These are phyloP conservation scores for Lasaia peninsularis DNA, from an alignment of 1,140 invertebrate species.

Conservation along the genomic window DNA sequence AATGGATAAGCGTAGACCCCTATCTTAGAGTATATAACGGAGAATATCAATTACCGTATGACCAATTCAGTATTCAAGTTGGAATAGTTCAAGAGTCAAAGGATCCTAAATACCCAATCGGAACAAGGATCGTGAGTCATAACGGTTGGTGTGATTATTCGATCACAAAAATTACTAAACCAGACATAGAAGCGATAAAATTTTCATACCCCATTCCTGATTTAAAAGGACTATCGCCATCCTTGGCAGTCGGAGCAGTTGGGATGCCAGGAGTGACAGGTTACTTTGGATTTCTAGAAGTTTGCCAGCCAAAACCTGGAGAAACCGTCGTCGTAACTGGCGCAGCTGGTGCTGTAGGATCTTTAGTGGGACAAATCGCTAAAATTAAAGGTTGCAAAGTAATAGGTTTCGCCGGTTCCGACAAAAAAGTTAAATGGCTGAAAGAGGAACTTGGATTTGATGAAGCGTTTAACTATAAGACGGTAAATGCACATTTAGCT, in stretches of 20 bases:
- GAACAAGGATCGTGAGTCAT: constrained; percentile 73
- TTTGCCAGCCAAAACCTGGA: constrained; percentile 83
- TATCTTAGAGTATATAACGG: constrained; percentile 61
- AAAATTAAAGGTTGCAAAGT: constrained; percentile 84
- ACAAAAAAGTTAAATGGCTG: constrained; percentile 85
- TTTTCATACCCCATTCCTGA: constrained; percentile 48
- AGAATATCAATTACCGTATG: constrained; percentile 38
- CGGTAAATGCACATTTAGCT: constrained; percentile 69
- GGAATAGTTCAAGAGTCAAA: constrained; percentile 37
- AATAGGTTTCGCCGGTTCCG: constrained; percentile 84
- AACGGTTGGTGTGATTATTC: constrained; percentile 79
- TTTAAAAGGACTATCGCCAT: constrained; percentile 42
- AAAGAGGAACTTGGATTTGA: constrained; percentile 84
- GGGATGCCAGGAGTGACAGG: constrained; percentile 79
- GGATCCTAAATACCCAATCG: constrained; percentile 71
- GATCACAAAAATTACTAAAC: constrained; percentile 37
- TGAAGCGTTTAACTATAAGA: constrained; percentile 85
- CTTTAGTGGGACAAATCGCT: constrained; percentile 85
- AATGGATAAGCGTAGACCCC: constrained; percentile 77
- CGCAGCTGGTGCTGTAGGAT: constrained; percentile 84
- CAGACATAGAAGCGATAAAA: constrained; percentile 32
- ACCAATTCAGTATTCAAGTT: constrained; percentile 67
- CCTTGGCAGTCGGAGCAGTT: constrained; percentile 44
- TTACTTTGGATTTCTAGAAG: constrained; percentile 84
- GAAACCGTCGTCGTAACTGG: constrained; percentile 83